A percentile compares a stretch with the other conserved stretches of the same genome.
phyloP scores from a whole-genome alignment of 2,888 invertebrate species.

The Caenorhabditis uteleia region DNA sequence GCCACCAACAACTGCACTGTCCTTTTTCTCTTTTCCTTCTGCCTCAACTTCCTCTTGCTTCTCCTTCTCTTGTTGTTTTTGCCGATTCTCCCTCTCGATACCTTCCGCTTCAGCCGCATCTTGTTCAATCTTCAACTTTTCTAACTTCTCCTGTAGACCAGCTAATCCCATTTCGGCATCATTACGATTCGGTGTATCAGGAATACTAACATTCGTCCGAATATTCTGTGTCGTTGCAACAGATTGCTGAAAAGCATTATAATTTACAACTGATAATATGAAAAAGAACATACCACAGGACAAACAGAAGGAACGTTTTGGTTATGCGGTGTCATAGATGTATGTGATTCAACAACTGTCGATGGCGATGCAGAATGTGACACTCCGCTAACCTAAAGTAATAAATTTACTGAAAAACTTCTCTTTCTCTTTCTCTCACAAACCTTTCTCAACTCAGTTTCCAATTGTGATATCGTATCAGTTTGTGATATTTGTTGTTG shows the following conservation, averaged over 20 bases:
- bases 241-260: slow-evolving; percentile 14
- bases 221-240: slow-evolving; percentile 9
- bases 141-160: slow-evolving; percentile 27
- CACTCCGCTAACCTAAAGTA: slow-evolving; percentile 32
- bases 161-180: slow-evolving; percentile 26
- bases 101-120: slow-evolving; percentile 15
- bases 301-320: neutral
- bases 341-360: slow-evolving; percentile 23
- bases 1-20: no score
- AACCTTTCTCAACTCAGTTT: slow-evolving; percentile 33
- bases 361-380: slow-evolving; percentile 37
- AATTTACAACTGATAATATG: no score
- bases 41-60: slow-evolving; percentile 22
- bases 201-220: slow-evolving; percentile 31
- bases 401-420: no score
- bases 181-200: slow-evolving; percentile 23
- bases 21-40: no score
- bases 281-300: neutral
- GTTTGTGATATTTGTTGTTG: slow-evolving; percentile 4
- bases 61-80: slow-evolving; percentile 5
- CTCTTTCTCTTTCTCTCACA: no score
- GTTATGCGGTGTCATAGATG: slow-evolving; percentile 17
- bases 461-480: slow-evolving; percentile 28
- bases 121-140: slow-evolving; percentile 29
- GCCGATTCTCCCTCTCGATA: slow-evolving; percentile 21